These are phyloP conservation scores for Loripinus fragilis DNA, from an alignment of 2,888 invertebrate species.

Conservation along the genomic window DNA sequence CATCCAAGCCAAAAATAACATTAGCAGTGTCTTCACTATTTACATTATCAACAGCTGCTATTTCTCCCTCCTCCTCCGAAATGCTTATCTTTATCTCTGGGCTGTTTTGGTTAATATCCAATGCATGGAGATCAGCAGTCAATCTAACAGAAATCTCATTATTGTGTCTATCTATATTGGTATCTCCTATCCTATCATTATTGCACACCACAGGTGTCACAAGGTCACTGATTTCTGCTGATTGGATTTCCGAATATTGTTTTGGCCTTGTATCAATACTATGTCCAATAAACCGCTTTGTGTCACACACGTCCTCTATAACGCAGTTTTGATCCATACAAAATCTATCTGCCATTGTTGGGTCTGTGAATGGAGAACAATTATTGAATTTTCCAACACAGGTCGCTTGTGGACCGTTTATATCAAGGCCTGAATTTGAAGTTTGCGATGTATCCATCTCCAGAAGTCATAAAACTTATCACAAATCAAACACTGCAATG, in stretches of 20 bases:
- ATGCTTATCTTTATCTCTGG: not conserved
- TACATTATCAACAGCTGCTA: not conserved
- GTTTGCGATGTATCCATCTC: not conserved
- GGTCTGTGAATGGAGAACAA: not conserved
- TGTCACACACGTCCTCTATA: conserved; percentile 8
- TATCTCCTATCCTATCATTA: not conserved
- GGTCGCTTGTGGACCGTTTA: not conserved
- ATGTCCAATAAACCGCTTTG: conserved; percentile 1
- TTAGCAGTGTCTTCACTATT: not conserved
- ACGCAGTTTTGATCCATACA: not conserved
- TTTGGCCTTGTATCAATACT: not conserved
- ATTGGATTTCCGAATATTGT: conserved; percentile 2
- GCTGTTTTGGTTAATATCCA: conserved; percentile 13
- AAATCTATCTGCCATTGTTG: conserved; percentile 6
- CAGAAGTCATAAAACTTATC: not conserved
- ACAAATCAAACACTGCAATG: conserved; percentile 5
- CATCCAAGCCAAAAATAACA: not conserved
- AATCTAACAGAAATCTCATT: conserved; percentile 11
- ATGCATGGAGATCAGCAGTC: not conserved
- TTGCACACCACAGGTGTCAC: conserved; percentile 3
- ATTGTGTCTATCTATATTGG: not conserved
- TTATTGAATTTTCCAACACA: conserved; percentile 4
- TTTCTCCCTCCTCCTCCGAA: not conserved
- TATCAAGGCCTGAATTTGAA: not conserved
- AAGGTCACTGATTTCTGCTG: not conserved